phyloP scores from a whole-genome alignment of 2,888 invertebrate genomes.

The Plebejus argus region DNA sequence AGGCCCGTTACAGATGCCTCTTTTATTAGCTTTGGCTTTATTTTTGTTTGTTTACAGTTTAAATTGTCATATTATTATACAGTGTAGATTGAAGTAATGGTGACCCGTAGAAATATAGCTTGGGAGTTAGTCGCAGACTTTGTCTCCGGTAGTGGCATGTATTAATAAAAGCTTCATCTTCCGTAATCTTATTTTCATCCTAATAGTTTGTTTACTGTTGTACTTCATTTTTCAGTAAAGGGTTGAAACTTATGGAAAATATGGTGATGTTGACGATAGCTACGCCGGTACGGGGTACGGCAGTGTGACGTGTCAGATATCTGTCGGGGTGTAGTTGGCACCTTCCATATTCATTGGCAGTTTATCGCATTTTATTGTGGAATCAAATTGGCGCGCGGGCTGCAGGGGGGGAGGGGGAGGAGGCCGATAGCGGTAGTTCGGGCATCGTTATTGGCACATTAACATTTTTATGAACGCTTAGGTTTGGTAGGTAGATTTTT shows the following conservation, averaged over 20 bases:
- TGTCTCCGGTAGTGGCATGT: too few relatives aligned
- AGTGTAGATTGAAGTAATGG: too few relatives aligned
- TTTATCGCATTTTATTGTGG: conserved; percentile 22
- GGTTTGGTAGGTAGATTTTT: not conserved
- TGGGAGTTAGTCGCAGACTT: too few relatives aligned
- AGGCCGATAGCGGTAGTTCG: not conserved
- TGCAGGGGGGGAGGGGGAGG: not conserved
- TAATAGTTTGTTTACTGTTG: not conserved
- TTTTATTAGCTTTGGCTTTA: too few relatives aligned
- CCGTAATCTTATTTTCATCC: not conserved
- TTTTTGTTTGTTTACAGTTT: too few relatives aligned
- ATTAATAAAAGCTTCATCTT: too few relatives aligned
- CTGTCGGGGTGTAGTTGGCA: not conserved
- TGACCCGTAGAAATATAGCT: too few relatives aligned
- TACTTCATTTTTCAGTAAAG: not conserved
- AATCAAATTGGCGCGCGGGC: not conserved
- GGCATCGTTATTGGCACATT: not conserved
- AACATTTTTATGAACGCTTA: not conserved
- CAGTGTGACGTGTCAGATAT: not conserved
- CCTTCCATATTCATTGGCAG: conserved; percentile 5
- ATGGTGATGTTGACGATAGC: not conserved
- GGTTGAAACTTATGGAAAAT: too few relatives aligned
- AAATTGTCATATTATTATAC: too few relatives aligned
- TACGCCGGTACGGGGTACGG: not conserved
- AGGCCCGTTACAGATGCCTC: not conserved